Evolutionary conservation across 2,113 vertebrate species (phyloP), one percentile per base, ranked within the genome.

Genomic region (Sarotherodon lohbergeri): DNA sequence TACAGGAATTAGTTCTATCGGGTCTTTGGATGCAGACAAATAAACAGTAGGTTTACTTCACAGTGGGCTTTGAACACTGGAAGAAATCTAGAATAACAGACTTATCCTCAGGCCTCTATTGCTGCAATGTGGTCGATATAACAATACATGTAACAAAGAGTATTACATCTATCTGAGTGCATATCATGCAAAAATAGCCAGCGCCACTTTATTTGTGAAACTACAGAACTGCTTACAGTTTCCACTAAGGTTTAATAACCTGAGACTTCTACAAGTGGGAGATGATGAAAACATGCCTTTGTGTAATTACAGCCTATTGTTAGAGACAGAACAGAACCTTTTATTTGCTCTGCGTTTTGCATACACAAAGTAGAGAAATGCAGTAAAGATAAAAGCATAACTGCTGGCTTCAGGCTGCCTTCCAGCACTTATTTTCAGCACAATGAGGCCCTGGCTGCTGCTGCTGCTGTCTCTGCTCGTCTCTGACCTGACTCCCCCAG

Each of bases 381-480:
- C 68, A 73, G 59, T n/a, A 76, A 56, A 92, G 94, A 96, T 92
- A 93, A 86, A 71, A 87, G 19, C 3, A 3, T 6, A 9, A 4
- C 66, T 55, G n/a, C 34, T 36, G 34, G 14, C 7, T 87, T 71
- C 11, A 5, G 14, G 61, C 46, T 56, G 54, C 36, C 27, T 55
- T 68, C 24, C 27, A 19, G 48, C 73, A 19, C 78, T 90, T 54
- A 11, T 22, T 78, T 48, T 59, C 68, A 41, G 78, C 82, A 85
- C 90, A n/a, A 92, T 92, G 94, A 93, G 80, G 84, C 84, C 32
- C 80, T 90, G 90, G 86, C 81, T 92, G 85, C 86, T 91, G 83
- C 86, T 95, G 80, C 89, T 93, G 73, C 46, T 90, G 81, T 84
- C 29, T 27, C 68, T 94, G 83, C 87, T 92, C 0, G 19, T 91